Evolutionary conservation across 2,888 invertebrate genomes (phyloP).

Genomic region (Toxonevra muliebris): DNA sequence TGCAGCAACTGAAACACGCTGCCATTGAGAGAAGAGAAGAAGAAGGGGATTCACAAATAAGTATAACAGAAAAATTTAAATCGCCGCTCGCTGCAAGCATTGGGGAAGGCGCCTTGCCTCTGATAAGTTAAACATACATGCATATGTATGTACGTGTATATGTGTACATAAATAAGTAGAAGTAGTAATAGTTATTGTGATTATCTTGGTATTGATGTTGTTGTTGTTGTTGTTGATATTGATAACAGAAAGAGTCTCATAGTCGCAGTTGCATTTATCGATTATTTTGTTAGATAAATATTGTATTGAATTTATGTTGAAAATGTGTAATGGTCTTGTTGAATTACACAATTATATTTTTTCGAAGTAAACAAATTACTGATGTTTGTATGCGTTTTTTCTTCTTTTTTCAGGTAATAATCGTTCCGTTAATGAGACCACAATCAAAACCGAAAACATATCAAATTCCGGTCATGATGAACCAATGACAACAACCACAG

Average conservation of each 20-base stretch:
- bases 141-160: not conserved
- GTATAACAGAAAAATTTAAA: too few relatives aligned
- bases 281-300: not conserved
- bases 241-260: too few relatives aligned
- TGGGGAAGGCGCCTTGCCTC: conserved; percentile 22
- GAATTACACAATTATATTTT: too few relatives aligned
- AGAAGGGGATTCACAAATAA: too few relatives aligned
- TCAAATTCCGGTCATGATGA: conserved; percentile 75
- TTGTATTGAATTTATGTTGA: not conserved
- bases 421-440: conserved; percentile 68
- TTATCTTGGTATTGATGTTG: not conserved
- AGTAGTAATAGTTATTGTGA: not conserved
- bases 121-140: too few relatives aligned
- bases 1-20: too few relatives aligned
- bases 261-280: not conserved
- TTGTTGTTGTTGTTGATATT: conserved; percentile 13
- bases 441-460: conserved; percentile 77
- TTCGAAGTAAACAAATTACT: too few relatives aligned
- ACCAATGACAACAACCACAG: conserved; percentile 73
- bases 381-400: conserved; percentile 8
- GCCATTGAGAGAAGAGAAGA: too few relatives aligned
- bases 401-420: conserved; percentile 50
- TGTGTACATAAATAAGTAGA: not conserved
- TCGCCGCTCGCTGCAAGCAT: not conserved
- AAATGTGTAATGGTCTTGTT: not conserved